Conservation (phyloP, 2,888 invertebrate species). For the Amiota minor region DNA sequence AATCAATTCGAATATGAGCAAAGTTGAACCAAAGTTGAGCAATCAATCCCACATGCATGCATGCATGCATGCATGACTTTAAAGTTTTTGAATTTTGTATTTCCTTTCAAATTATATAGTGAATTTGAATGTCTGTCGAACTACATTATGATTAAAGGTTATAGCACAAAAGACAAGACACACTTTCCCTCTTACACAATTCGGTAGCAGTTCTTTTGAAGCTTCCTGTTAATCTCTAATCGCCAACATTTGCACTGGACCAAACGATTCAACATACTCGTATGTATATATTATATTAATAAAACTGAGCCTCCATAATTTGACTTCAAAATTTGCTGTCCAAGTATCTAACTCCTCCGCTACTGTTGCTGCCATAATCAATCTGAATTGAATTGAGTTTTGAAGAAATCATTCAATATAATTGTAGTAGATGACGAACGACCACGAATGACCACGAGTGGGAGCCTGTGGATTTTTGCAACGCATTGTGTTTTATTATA, state of each 20-base stretch:
- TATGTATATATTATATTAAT: too few relatives aligned
- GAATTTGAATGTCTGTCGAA: conserved; percentile 19
- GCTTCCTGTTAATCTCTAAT: conserved; percentile 12
- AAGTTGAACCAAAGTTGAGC: background rate
- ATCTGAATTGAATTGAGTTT: conserved; percentile 10
- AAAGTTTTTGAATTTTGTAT: background rate
- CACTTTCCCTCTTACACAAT: conserved; percentile 4
- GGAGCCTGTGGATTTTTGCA: conserved; percentile 4
- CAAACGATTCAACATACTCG: conserved; percentile 4
- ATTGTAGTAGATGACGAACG: conserved; percentile 40
- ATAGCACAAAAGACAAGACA: conserved; percentile 7
- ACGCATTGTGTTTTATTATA: background rate
- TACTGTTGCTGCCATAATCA: background rate
- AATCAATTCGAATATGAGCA: too few relatives aligned
- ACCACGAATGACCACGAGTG: background rate
- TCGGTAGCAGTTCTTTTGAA: background rate
- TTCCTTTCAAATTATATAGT: conserved; percentile 7
- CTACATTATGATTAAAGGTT: conserved; percentile 1
- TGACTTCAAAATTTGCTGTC: too few relatives aligned
- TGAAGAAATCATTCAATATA: conserved; percentile 50
- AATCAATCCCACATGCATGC: conserved; percentile 10
- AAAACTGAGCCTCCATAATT: too few relatives aligned
- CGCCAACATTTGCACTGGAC: background rate
- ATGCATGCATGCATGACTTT: too few relatives aligned
- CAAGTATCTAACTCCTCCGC: too few relatives aligned